Evolutionary conservation across 1,140 invertebrate species (phyloP).

Genomic region (Microplitis mediator): DNA sequence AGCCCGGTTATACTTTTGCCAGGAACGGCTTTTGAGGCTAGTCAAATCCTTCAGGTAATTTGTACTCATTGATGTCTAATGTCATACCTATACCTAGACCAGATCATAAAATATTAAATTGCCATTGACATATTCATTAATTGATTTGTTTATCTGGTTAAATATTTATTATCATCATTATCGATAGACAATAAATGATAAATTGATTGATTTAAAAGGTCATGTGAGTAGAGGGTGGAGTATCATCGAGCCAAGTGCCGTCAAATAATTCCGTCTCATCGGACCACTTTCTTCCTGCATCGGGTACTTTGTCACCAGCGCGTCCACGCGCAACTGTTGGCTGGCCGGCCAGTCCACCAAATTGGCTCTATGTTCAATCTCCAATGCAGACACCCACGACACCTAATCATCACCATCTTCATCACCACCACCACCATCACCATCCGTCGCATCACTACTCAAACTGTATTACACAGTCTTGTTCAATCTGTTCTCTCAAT

Average conservation of each 20-base stretch:
- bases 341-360: constrained; percentile 37
- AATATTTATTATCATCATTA: background rate
- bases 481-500: constrained; percentile 65
- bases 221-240: constrained; percentile 66
- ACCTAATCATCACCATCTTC: constrained; percentile 42
- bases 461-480: constrained; percentile 60
- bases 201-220: constrained; percentile 45
- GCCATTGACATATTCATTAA: too few species aligned
- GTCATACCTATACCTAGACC: too few species aligned
- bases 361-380: constrained; percentile 48
- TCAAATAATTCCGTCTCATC: constrained; percentile 41
- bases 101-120: too few species aligned
- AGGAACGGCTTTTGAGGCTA: constrained; percentile 86
- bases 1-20: constrained; percentile 84
- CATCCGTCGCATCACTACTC: constrained; percentile 47
- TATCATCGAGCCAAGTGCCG: constrained; percentile 47
- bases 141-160: too few species aligned
- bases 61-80: background rate
- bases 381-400: constrained; percentile 32
- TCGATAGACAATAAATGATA: background rate
- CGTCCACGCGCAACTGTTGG: constrained; percentile 39
- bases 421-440: constrained; percentile 47
- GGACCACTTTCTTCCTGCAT: constrained; percentile 36
- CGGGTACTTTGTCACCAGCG: constrained; percentile 19
- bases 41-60: constrained; percentile 80